Conservation (phyloP, 2,113 vertebrate species). For the Pimephales promelas region DNA sequence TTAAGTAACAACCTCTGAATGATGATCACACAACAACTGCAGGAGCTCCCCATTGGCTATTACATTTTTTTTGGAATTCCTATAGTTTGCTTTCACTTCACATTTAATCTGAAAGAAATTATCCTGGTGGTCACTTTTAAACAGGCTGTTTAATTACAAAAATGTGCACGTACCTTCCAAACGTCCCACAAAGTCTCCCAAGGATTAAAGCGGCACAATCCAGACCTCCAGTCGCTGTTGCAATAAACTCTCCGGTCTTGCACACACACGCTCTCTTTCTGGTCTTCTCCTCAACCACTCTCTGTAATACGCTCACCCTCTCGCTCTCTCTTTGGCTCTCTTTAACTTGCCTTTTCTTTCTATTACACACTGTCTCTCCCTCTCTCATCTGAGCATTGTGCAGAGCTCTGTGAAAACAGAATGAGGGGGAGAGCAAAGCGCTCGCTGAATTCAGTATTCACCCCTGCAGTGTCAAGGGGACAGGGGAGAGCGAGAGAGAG, state of each 20-base stretch:
- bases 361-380: constrained; percentile 35
- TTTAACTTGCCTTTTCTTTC: constrained; percentile 5
- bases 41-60: background rate
- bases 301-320: constrained; percentile 13
- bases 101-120: background rate
- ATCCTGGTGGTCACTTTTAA: background rate
- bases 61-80: too few relatives aligned
- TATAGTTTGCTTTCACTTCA: background rate
- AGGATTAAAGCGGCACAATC: constrained; percentile 33
- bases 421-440: constrained; percentile 43
- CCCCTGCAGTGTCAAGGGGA: constrained; percentile 42
- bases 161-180: constrained; percentile 31
- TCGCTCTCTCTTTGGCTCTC: background rate
- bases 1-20: background rate
- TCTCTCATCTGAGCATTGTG: constrained; percentile 47
- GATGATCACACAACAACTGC: background rate
- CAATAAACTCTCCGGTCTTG: constrained; percentile 36
- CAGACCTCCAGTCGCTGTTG: constrained; percentile 16
- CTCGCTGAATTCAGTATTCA: constrained; percentile 44
- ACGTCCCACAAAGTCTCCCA: constrained; percentile 5
- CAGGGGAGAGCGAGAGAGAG: constrained; percentile 26
- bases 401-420: constrained; percentile 43
- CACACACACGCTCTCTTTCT: constrained; percentile 3
- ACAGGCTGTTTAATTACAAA: background rate
- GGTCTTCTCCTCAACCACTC: constrained; percentile 29